A percentile compares a stretch with the other conserved stretches of the same genome.
Evolutionary conservation across 2,888 invertebrate genomes (phyloP).

Genomic region (Trichopoda pennipes): DNA sequence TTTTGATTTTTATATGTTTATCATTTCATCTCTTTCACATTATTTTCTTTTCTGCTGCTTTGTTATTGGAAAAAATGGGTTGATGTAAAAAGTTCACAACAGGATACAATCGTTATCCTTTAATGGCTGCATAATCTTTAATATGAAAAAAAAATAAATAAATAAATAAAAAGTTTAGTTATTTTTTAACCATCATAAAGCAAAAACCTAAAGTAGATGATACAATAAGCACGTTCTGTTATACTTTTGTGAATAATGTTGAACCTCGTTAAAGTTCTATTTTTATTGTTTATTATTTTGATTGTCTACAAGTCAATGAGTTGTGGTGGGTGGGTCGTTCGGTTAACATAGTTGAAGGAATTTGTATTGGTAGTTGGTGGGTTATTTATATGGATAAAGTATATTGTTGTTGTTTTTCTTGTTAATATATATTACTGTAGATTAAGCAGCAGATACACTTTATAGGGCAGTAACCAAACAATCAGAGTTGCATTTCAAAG

Average conservation of each 20-base stretch:
- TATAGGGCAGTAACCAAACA: too few species aligned
- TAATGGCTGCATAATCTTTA: conserved; percentile 20
- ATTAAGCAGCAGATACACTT: too few species aligned
- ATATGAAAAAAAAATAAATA: conserved; percentile 1
- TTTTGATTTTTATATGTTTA: background rate
- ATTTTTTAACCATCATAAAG: background rate
- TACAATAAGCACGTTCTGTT: conserved; percentile 53
- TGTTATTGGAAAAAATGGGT: background rate
- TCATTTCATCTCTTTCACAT: background rate
- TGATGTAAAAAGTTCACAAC: background rate
- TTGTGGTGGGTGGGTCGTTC: background rate
- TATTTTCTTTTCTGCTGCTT: background rate
- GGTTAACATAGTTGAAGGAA: too few species aligned
- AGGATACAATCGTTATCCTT: background rate
- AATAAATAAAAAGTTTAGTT: background rate
- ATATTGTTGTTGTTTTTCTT: too few species aligned
- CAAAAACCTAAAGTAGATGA: conserved; percentile 18
- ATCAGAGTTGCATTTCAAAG: too few species aligned
- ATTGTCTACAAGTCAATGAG: conserved; percentile 24
- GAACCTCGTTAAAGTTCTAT: conserved; percentile 48
- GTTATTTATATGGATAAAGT: background rate
- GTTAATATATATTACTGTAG: too few species aligned
- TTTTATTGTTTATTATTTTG: conserved; percentile 56
- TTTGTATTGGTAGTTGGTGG: too few species aligned
- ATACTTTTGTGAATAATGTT: conserved; percentile 43